Conservation (phyloP, 2,113 vertebrate genomes). For the Ancistrus triradiatus region DNA sequence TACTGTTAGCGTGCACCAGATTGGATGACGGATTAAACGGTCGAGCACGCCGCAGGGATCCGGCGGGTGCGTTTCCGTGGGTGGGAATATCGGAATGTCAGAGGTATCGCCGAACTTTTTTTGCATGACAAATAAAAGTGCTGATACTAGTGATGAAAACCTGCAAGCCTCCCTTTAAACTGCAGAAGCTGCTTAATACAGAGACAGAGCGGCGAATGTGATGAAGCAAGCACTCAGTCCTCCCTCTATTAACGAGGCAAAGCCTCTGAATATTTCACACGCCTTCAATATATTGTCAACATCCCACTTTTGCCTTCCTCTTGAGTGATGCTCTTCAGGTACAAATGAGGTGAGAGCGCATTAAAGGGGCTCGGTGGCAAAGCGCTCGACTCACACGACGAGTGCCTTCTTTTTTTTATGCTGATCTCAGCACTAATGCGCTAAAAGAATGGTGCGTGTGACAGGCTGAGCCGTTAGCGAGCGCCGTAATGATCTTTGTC, state of each 20-base stretch:
- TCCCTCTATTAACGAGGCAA: constrained; percentile 37
- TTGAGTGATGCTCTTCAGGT: constrained; percentile 41
- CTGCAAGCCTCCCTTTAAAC: constrained; percentile 11
- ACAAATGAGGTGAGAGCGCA: constrained; percentile 40
- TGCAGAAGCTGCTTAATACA: constrained; percentile 15
- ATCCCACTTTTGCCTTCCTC: constrained; percentile 34
- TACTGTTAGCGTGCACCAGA: constrained; percentile 49
- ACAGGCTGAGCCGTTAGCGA: constrained; percentile 50
- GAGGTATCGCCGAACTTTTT: too few species aligned
- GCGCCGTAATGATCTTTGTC: constrained; percentile 47
- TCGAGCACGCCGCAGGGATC: too few species aligned
- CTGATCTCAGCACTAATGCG: constrained; percentile 44
- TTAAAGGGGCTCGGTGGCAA: constrained; percentile 34
- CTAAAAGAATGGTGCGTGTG: constrained; percentile 38
- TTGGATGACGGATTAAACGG: too few species aligned
- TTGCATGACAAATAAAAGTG: constrained; percentile 26
- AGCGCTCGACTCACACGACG: constrained; percentile 24
- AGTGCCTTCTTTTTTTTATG: constrained; percentile 30
- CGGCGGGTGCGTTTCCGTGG: too few species aligned
- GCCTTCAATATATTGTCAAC: constrained; percentile 48
- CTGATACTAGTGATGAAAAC: constrained; percentile 21
- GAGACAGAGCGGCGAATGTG: constrained; percentile 16
- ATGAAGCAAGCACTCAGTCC: constrained; percentile 33
- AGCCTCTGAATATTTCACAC: constrained; percentile 50
- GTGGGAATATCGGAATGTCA: too few species aligned